phyloP scores from a whole-genome alignment of 2,888 invertebrate species.

The Tenthredo amoena region DNA sequence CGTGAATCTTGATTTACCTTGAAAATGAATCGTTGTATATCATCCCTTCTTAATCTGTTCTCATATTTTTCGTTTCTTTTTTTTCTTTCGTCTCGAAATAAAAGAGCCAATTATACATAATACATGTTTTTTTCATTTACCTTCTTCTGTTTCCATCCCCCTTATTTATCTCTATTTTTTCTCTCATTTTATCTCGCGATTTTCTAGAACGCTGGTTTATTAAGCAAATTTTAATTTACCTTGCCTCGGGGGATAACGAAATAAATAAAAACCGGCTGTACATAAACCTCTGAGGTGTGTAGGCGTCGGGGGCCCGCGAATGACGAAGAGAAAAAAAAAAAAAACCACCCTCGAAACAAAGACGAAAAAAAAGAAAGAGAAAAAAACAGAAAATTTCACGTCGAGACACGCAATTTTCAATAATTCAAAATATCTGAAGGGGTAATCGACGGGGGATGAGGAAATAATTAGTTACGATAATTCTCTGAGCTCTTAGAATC shows the following conservation, averaged over 20 bases:
- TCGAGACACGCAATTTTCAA: no score
- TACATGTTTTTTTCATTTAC: slow-evolving; percentile 19
- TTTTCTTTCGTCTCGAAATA: neutral
- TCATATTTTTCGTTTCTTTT: neutral
- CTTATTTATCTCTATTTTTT: neutral
- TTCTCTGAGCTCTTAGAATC: neutral
- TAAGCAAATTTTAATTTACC: slow-evolving; percentile 35
- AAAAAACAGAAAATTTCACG: neutral
- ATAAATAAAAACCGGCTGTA: neutral
- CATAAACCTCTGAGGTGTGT: neutral
- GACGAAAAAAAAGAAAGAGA: neutral
- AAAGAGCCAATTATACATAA: neutral
- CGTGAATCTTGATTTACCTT: neutral
- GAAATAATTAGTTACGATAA: neutral
- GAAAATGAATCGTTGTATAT: neutral
- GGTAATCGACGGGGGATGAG: no score
- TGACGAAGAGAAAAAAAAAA: neutral
- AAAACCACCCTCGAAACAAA: neutral
- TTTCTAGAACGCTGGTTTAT: slow-evolving; percentile 5
- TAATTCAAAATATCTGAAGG: no score
- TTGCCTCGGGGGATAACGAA: slow-evolving; percentile 4
- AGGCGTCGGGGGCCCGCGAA: neutral
- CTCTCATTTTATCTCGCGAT: neutral
- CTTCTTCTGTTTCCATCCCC: neutral
- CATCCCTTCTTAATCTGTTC: neutral